Evolutionary conservation across 2,888 invertebrate species (phyloP).

Genomic region (Lepeophtheirus nordmannii): DNA sequence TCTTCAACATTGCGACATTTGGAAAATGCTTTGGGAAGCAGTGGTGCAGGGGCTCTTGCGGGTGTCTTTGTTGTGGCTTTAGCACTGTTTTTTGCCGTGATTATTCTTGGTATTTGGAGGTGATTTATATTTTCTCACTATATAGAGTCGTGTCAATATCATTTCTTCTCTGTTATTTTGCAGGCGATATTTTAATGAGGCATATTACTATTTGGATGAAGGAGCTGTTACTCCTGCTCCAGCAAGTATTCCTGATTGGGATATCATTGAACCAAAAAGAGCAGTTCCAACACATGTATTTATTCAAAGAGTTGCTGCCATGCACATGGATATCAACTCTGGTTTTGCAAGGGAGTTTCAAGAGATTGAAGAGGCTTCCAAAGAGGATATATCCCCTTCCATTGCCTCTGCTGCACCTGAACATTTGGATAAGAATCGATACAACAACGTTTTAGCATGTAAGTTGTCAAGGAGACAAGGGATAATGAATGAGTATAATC

Average conservation of each 20-base stretch:
- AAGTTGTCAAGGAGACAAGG: constrained; percentile 38
- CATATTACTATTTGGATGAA: constrained; percentile 64
- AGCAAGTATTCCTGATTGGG: constrained; percentile 44
- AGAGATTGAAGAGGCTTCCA: constrained; percentile 28
- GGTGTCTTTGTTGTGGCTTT: constrained; percentile 53
- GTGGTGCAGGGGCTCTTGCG: constrained; percentile 52
- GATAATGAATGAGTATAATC: not conserved
- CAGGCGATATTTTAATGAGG: constrained; percentile 54
- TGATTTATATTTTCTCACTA: constrained; percentile 35
- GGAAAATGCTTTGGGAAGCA: constrained; percentile 34
- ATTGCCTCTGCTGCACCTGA: constrained; percentile 65
- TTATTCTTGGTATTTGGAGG: constrained; percentile 57
- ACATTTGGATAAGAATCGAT: constrained; percentile 81
- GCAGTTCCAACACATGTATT: constrained; percentile 35
- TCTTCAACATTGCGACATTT: not conserved
- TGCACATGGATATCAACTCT: constrained; percentile 37
- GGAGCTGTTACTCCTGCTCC: constrained; percentile 43
- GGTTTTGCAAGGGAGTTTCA: constrained; percentile 39
- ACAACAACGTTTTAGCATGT: constrained; percentile 91
- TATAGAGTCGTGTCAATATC: not conserved
- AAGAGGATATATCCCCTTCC: constrained; percentile 26
- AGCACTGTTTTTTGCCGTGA: constrained; percentile 49
- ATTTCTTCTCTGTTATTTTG: not conserved
- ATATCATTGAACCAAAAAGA: constrained; percentile 32
- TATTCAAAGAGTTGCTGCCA: constrained; percentile 34